Evolutionary conservation across 2,113 vertebrate species (phyloP).

Genomic region (Zapus hudsonius): DNA sequence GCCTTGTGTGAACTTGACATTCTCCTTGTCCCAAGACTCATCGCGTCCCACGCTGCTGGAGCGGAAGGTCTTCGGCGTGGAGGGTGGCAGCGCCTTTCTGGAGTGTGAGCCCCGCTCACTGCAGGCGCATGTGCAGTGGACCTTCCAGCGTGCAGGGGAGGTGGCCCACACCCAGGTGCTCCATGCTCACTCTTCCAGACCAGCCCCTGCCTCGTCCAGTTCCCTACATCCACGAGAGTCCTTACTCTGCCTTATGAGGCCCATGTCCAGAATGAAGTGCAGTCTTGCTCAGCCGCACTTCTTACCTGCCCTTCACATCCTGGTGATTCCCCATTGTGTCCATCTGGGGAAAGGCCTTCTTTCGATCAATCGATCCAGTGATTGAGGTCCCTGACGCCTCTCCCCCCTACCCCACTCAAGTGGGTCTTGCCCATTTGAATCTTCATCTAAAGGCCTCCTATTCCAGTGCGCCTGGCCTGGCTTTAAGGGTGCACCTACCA

Average conservation of each 20-base stretch:
- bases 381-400: not conserved
- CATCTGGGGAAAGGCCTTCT: not conserved
- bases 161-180: conserved; percentile 89
- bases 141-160: conserved; percentile 88
- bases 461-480: not conserved
- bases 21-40: conserved; percentile 84
- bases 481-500: not conserved
- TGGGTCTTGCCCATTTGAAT: not conserved
- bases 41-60: conserved; percentile 88
- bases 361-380: too few relatives aligned
- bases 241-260: not conserved
- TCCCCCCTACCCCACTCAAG: not conserved
- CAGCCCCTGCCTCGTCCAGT: not conserved
- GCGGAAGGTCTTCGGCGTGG: conserved; percentile 93
- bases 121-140: conserved; percentile 94
- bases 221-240: not conserved
- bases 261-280: not conserved
- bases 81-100: conserved; percentile 94
- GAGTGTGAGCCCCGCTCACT: conserved; percentile 97
- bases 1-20: not conserved
- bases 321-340: not conserved
- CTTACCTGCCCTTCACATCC: not conserved
- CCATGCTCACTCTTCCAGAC: not conserved
- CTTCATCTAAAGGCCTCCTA: not conserved
- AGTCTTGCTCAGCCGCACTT: too few relatives aligned